Base-by-base conservation (phyloP, 2,797 vertebrate genomes). In the Micromesistius poutassou region DNA sequence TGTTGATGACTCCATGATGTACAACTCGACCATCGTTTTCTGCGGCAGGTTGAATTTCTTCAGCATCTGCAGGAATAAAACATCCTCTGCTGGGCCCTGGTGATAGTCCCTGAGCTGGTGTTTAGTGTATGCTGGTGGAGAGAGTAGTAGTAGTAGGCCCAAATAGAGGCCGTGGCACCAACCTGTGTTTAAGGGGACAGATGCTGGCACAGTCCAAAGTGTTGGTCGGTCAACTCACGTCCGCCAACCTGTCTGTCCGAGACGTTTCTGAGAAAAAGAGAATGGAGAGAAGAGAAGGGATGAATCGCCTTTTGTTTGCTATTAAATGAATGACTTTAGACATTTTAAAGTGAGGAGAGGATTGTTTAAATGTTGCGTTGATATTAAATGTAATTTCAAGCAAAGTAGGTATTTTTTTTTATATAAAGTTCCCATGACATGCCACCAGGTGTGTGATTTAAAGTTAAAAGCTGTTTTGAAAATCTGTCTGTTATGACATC, bases 161-260 rank as follows among this genome's bases (percentile, higher is more conserved):
- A 62, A 6, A 71, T 5, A 16, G 30, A 33, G 30, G 5, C 68
- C 25, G 4, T 30, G 28, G 74, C 33, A 42, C 89, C 40, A 22
- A 93, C 92, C 91, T 88, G 84, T 83, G 85, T 42, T 72, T 82
- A 36, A 36, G 75, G 78, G 75, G 62, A 68, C 62, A 91, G 85
- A 81, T 92, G 82, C 78, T 93, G 83, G 0, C 84, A 83, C 76
- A 93, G 83, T 91, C 90, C 73, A 92, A 85, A 0, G 28, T 66
- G 14, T 90, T 91, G 78, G 25, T 91, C 89, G 0, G 77, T 16
- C 73, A 91, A 87, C 75, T 91, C 19, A 89, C 5, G 68, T 81
- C 89, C 40, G 40, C 40, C 3, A 16, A 42, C 10, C 40, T 2
- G 40, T 42, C 84, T 62, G 36, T 68, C 73, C 86, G 79, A 75